These are phyloP conservation scores for Lucinisca nassula DNA, from an alignment of 2,888 invertebrate genomes.

Conservation along the genomic window DNA sequence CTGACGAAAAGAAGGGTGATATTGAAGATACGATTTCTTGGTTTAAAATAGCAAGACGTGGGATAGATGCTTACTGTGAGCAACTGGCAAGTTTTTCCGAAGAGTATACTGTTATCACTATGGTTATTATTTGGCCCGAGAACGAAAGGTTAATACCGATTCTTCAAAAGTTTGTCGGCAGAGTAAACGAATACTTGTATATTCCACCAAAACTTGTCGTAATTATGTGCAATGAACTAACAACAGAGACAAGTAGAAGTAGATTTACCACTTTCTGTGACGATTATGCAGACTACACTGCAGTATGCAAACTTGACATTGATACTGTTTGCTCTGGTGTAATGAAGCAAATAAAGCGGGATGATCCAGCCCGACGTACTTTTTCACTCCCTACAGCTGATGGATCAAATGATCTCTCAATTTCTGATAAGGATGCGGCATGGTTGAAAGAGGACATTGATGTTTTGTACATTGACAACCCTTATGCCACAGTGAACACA, in stretches of 20 bases:
- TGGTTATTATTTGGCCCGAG: slow-evolving; percentile 65
- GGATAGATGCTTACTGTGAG: slow-evolving; percentile 30
- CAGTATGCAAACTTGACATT: background rate
- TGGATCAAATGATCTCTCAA: background rate
- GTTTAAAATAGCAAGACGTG: slow-evolving; percentile 26
- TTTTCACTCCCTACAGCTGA: slow-evolving; percentile 30
- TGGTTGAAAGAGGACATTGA: slow-evolving; percentile 69
- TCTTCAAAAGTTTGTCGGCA: slow-evolving; percentile 2
- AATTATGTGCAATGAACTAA: background rate
- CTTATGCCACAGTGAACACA: slow-evolving; percentile 20
- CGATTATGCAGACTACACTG: background rate
- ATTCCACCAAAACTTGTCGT: background rate
- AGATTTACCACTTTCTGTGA: background rate
- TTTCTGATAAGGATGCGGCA: slow-evolving; percentile 50
- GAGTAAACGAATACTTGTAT: background rate
- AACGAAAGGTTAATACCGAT: background rate
- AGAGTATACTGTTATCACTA: slow-evolving; percentile 52
- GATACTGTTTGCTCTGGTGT: background rate
- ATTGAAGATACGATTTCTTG: slow-evolving; percentile 28
- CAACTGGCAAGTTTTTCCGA: slow-evolving; percentile 53
- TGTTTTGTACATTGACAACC: slow-evolving; percentile 61
- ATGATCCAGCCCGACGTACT: background rate
- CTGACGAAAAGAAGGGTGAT: slow-evolving; percentile 6
- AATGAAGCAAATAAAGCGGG: background rate
- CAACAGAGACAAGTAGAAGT: background rate